These are phyloP conservation scores for Harpegnathos saltator DNA, from an alignment of 1,140 invertebrate species.

Conservation along the genomic window DNA sequence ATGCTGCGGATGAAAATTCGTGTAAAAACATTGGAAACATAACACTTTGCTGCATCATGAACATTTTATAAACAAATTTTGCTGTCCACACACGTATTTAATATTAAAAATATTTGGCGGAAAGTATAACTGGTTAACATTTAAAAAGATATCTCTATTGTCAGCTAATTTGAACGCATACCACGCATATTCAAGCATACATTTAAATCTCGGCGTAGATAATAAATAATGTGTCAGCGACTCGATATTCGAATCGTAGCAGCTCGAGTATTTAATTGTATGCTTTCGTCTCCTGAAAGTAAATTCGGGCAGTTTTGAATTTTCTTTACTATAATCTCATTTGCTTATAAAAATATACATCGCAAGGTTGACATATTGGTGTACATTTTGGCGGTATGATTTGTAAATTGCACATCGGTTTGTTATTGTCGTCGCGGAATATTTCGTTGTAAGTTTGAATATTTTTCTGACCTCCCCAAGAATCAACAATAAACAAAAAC, in stretches of 20 bases:
- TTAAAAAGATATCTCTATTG: constrained; percentile 2
- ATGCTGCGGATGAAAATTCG: background rate
- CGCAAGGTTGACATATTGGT: no score
- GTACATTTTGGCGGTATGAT: no score
- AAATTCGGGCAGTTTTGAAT: background rate
- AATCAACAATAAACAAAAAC: no score
- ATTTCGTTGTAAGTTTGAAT: no score
- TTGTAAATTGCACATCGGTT: no score
- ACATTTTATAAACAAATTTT: constrained; percentile 20
- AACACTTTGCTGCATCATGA: background rate
- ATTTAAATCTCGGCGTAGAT: background rate
- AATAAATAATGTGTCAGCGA: background rate
- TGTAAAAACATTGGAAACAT: constrained; percentile 11
- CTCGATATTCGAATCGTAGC: background rate
- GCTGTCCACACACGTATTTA: background rate
- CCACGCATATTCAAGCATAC: background rate
- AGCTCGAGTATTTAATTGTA: constrained; percentile 6
- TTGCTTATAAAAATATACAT: no score
- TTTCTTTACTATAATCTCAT: no score
- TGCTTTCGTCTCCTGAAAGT: no score
- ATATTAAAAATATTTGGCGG: background rate
- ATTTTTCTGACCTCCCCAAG: no score
- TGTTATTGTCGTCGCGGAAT: no score
- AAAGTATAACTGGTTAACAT: constrained; percentile 6
- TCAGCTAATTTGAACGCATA: constrained; percentile 1